These are phyloP conservation scores for Scelioninae gen. 2 DNA, from an alignment of 2,888 invertebrate genomes.

Conservation along the genomic window DNA sequence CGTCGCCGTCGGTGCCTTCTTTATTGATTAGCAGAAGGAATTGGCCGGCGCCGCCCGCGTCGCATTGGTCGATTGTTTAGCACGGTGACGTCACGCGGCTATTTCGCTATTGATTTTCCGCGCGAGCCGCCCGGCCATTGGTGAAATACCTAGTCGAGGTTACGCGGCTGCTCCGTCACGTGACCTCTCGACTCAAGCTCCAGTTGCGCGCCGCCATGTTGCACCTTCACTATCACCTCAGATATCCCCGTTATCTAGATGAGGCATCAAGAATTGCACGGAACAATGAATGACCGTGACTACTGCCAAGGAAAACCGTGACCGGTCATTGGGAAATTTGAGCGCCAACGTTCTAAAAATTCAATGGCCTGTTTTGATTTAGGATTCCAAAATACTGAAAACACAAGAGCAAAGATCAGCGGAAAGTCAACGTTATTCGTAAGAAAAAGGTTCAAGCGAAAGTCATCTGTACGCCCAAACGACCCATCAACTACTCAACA, in stretches of 20 bases:
- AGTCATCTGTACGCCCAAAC: too few species aligned
- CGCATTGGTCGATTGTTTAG: constrained; percentile 72
- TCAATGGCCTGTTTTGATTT: too few species aligned
- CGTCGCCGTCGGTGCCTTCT: constrained; percentile 58
- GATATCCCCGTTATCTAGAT: constrained; percentile 51
- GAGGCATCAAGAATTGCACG: constrained; percentile 6
- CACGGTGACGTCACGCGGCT: constrained; percentile 70
- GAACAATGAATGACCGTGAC: background rate
- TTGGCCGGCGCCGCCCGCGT: constrained; percentile 73
- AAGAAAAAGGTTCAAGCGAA: too few species aligned
- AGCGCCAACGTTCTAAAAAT: too few species aligned
- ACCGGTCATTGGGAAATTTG: too few species aligned
- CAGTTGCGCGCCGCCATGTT: constrained; percentile 53
- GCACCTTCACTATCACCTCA: constrained; percentile 32
- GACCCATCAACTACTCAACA: too few species aligned
- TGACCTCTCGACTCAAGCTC: constrained; percentile 57
- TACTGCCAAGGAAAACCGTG: too few species aligned
- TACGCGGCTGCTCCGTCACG: constrained; percentile 59
- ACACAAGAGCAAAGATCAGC: too few species aligned
- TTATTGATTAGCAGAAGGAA: constrained; percentile 71
- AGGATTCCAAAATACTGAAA: too few species aligned
- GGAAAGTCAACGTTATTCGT: too few species aligned
- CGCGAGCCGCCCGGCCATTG: constrained; percentile 65
- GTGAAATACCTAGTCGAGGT: constrained; percentile 61
- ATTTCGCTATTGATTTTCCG: constrained; percentile 71